These are phyloP conservation scores for Drosophila triauraria DNA, from an alignment of 1,140 invertebrate species.

Conservation along the genomic window DNA sequence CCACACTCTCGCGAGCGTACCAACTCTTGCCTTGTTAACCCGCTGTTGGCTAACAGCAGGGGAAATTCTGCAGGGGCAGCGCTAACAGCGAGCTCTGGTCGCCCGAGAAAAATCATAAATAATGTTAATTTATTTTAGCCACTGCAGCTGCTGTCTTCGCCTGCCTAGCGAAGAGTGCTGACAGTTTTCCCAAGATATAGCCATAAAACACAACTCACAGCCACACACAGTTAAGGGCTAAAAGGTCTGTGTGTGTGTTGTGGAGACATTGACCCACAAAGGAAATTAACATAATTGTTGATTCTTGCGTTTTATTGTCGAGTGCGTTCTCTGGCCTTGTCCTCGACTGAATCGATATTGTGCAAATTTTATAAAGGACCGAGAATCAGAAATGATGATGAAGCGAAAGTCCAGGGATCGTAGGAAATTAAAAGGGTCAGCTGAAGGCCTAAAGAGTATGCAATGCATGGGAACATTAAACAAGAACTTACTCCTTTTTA, in stretches of 20 bases:
- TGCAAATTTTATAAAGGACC: slow-evolving; percentile 16
- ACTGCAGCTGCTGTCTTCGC: slow-evolving; percentile 52
- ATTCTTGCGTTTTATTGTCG: slow-evolving; percentile 69
- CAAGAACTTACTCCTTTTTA: neutral
- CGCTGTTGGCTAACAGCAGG: slow-evolving; percentile 50
- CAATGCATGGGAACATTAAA: neutral
- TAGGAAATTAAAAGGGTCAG: neutral
- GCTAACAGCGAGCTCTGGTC: slow-evolving; percentile 1
- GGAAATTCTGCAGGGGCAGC: slow-evolving; percentile 49
- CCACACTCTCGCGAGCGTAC: slow-evolving; percentile 10
- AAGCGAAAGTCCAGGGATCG: slow-evolving; percentile 8
- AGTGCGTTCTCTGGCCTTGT: slow-evolving; percentile 56
- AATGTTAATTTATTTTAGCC: slow-evolving; percentile 63
- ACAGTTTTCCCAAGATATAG: slow-evolving; percentile 54
- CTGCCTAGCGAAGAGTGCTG: slow-evolving; percentile 35
- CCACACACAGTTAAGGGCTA: neutral
- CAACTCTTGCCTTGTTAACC: slow-evolving; percentile 13
- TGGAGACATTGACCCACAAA: slow-evolving; percentile 73
- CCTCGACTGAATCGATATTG: slow-evolving; percentile 48
- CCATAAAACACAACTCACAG: slow-evolving; percentile 51
- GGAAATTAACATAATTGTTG: slow-evolving; percentile 78
- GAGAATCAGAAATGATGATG: slow-evolving; percentile 15
- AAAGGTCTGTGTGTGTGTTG: slow-evolving; percentile 9
- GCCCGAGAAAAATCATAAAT: slow-evolving; percentile 56
- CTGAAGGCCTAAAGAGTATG: neutral